Evolutionary conservation across 2,888 invertebrate species (phyloP), one percentile per base, ranked within the genome.

Genomic region (Amphiduros pacificus): DNA sequence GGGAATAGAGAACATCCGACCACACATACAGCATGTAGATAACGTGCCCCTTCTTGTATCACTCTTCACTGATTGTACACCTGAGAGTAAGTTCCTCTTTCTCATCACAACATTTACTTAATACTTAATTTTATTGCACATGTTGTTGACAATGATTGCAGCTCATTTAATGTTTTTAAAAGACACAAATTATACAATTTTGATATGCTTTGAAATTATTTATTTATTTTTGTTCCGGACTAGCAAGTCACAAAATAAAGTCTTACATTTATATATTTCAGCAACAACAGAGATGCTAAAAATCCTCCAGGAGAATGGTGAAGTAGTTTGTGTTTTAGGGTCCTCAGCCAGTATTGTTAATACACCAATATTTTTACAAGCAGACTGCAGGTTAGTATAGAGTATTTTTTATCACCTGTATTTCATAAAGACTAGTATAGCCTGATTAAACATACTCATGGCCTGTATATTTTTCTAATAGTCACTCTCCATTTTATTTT

Each of bases 21-120:
- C 96, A 0, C 97, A 97, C 83, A 89, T 98, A 70, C 92, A 94
- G 79, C 87, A 91, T 70, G 94, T 98, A 57, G 98, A 99, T 85
- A 98, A 98, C 85, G 98, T 99, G 55, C 98, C 99, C 3, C 85
- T 99, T 31, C 87, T 97, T 59, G 98, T 99, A 22, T 96, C 96
- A 0, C 87, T 99, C 14, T 99, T 98, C 84, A 99, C 98, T 0
- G 98, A 99, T 85, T 98, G 97, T 84, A 93, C 92, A 1, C 89
- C 94, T n/a, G 86, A 89, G 63, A 75, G 81, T 81, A 67, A 72
- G 76, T 66, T 9, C 11, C 5, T 24, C 3, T 50, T 17, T 9
- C 50, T 20, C n/a, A 44, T 14, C 9, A 5, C 31, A 32, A 20
- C 11, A 11, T 31, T n/a, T n/a, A n/a, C 5, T 24, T 5, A 27